Conservation (phyloP, 2,797 vertebrate species). For the Champsocephalus gunnari region DNA sequence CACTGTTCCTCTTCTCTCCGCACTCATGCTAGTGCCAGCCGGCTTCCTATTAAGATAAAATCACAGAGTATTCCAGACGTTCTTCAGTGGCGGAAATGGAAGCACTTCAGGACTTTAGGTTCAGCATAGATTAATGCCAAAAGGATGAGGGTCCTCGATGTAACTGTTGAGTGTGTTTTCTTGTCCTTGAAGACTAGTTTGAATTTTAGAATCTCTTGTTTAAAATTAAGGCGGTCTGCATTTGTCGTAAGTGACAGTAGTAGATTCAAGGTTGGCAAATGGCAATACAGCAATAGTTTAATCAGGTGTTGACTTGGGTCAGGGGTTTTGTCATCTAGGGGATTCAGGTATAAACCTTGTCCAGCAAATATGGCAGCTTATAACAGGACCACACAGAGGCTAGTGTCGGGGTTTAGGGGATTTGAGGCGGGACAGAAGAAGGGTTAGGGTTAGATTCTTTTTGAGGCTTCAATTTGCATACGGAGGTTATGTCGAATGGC, state of each 20-base stretch:
- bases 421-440: no score
- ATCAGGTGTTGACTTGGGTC: no score
- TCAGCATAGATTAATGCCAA: conserved; percentile 25
- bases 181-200: not conserved
- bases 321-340: no score
- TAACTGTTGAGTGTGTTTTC: not conserved
- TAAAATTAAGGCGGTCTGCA: not conserved
- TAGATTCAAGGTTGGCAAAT: no score
- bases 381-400: no score
- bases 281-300: no score
- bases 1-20: conserved; percentile 5
- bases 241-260: not conserved
- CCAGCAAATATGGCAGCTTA: no score
- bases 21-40: conserved; percentile 11
- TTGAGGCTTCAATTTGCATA: no score
- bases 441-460: no score
- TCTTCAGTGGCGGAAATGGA: conserved; percentile 32
- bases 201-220: not conserved
- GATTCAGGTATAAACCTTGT: no score
- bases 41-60: conserved; percentile 40
- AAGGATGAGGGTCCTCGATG: conserved; percentile 2
- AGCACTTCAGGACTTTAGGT: conserved; percentile 21
- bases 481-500: no score
- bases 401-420: no score
- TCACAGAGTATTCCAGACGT: conserved; percentile 40